Base-by-base conservation (phyloP, 2,888 invertebrate genomes). In the Lepidochitona cinerea region DNA sequence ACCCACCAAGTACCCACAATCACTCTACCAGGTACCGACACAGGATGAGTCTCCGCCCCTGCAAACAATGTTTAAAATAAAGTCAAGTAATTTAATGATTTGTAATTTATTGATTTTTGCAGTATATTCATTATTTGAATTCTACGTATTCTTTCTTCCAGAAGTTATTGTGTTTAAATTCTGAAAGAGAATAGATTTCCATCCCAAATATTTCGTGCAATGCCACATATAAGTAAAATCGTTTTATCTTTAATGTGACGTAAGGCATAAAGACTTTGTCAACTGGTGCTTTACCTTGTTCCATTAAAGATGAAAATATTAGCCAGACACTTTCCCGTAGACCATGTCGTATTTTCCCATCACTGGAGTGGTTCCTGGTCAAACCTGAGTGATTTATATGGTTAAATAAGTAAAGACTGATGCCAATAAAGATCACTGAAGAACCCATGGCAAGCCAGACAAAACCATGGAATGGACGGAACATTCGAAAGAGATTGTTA, bases 401-500 rank as follows among this genome's bases (percentile, higher is more conserved):
- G 73, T 80, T 79, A 59, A 81, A 75, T 14, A 79, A 23, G 53
- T 74, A 83, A 54, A 85, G 72, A 12, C 77, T 26, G 14, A 81
- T 2, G 1, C 84, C 81, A n/a, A 81, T 76, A 18, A 81, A 59
- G 7, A 82, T 32, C 4, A 87, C 73, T 4, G 80, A 66, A 0
- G 71, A 73, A 0, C 70, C 75, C 6, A 84, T 77, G 35, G 79
- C 78, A 1, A 76, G 69, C 87, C 87, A 87, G 23, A 83, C 83
- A 7, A 32, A 29, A 0, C 74, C 74, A 32, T 77, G 71, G 53
- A 86, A 82, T 0, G 86, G 85, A 0, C 77, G 79, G 72, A 83
- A 83, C 52, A 85, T 79, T 70, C 79, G 79, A 74, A 83, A 84
- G 65, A 85, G 76, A 23, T 81, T 81, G 29, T 77, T 77, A 7